Base-by-base conservation (phyloP, 1,140 invertebrate species). In the Coptotermes formosanus region DNA sequence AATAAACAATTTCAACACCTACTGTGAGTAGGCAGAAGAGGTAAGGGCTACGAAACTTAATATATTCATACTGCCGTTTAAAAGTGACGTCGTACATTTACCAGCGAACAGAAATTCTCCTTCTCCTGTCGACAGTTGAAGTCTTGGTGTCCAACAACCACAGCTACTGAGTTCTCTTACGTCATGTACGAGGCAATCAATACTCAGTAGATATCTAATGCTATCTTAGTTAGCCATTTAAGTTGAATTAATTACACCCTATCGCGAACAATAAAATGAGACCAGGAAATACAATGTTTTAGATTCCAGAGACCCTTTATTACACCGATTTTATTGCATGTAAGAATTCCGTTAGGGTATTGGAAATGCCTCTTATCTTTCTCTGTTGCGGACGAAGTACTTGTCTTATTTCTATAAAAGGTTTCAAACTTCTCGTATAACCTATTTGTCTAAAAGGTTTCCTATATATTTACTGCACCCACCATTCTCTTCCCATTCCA, bases 361-460 rank as follows among this genome's bases (percentile, higher is more conserved):
- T 75, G 25, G 64, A 75, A 75, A 75, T 55, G 64, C 16, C 14
- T 8, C n/a, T 75, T 75, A 25, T 75, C n/a, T 75, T n/a, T 8
- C n/a, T 30, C n/a, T 44, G 43, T 84, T 85, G 32, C 11, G 75
- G 32, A 86, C 84, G 84, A 87, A 87, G 86, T 87, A 87, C 87
- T 87, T 87, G 87, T 86, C 87, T 87, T 87, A 87, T 87, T 87
- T 87, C 87, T 85, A 87, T 87, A 87, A 87, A 87, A 87, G 87
- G 87, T 87, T 87, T 87, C 85, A 64, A 86, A 87, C 55, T 86
- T 64, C 64, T 86, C 85, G 59, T 87, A 86, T 87, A 87, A 87
- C 75, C 75, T 87, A 87, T 87, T 87, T 87, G 87, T 87, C 85
- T 87, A 86, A 87, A 87, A 87, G 87, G 87, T 86, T 85, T 84